Evolutionary conservation across 1,140 invertebrate genomes (phyloP).

Genomic region (Limonius californicus): DNA sequence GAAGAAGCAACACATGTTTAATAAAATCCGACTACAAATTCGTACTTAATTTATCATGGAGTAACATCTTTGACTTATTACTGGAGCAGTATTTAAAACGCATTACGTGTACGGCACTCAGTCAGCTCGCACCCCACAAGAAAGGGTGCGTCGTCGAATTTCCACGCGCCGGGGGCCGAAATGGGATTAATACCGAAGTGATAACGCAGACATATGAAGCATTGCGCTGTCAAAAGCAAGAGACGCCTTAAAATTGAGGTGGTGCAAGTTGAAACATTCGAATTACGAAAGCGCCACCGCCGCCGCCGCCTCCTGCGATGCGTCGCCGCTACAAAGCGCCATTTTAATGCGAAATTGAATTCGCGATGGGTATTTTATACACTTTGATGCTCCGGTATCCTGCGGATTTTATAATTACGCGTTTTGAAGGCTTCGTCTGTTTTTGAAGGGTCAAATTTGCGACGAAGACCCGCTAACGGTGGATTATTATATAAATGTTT

Average conservation of each 20-base stretch:
- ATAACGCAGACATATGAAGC: constrained; percentile 15
- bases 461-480: background rate
- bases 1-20: constrained; percentile 18
- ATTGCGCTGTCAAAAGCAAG: constrained; percentile 18
- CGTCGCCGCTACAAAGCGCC: constrained; percentile 30
- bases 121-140: background rate
- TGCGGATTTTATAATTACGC: constrained; percentile 40
- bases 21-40: constrained; percentile 14
- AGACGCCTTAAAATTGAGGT: constrained; percentile 16
- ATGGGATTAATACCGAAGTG: background rate
- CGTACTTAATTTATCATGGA: constrained; percentile 6
- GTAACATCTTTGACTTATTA: constrained; percentile 17
- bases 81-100: background rate
- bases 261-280: constrained; percentile 2
- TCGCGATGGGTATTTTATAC: constrained; percentile 36
- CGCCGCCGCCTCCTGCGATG: constrained; percentile 27
- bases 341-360: constrained; percentile 40
- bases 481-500: constrained; percentile 15
- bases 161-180: background rate
- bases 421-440: constrained; percentile 25
- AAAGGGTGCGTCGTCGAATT: background rate
- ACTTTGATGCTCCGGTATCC: constrained; percentile 39
- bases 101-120: too few relatives aligned
- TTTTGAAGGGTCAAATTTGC: constrained; percentile 27
- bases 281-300: background rate